Evolutionary conservation across 2,797 vertebrate genomes (phyloP), one percentile per base, ranked within the genome.

Genomic region (Sebastes taczanowskii): DNA sequence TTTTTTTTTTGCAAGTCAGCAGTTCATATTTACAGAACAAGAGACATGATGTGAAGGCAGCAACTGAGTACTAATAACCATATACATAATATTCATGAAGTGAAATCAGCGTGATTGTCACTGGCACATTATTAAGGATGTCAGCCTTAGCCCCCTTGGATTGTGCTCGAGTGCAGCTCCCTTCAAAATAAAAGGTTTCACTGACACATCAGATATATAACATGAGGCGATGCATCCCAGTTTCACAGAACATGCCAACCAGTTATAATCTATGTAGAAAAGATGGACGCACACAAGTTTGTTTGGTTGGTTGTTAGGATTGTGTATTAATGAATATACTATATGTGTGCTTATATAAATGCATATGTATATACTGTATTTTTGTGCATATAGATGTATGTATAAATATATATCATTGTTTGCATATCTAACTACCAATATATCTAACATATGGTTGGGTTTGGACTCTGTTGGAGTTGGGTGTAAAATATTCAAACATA

Each of bases 11-110:
- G 16, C 35, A 35, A 69, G 35, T 53, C 63, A 86, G 71, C 52
- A 29, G 38, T 76, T 82, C 52, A 64, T 78, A 79, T 69, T 86
- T 79, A 86, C 49, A 75, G 79, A 68, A 78, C 23, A 71, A 35
- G 25, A 60, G 20, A 65, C 25, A 8, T n/a, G 69, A 60, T 52
- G 59, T 64, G 69, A 59, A 73, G 49, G 30, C 23, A 60, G 66
- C 55, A 64, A 46, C 62, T n/a, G 29, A 73, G 23, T 8, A 16
- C 22, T 23, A 67, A 53, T 74, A 27, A 42, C 38, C 38, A 42
- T 10, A 25, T 18, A 53, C 42, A 10, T 29, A 27, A 34, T 59
- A 38, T 2, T 30, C 52, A 49, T 22, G 30, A 16, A n/a, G 34
- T 46, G 6, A 66, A 71, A 66, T 67, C 61, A 55, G 25, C 46